Evolutionary conservation across 2,113 vertebrate species (phyloP), one percentile per base, ranked within the genome.

Genomic region (Ceratotherium simum): DNA sequence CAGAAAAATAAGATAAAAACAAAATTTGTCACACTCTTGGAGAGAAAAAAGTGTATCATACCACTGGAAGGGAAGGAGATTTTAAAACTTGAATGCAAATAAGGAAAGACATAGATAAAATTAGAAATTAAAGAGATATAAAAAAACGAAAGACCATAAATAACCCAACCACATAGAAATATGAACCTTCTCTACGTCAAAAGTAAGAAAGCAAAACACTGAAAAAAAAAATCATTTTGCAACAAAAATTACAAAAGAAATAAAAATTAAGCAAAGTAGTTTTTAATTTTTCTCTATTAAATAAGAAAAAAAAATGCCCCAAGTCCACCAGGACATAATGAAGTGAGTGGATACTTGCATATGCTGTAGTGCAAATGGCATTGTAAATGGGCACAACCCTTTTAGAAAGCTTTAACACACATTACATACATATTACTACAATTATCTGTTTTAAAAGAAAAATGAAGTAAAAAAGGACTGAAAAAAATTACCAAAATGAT

Each of bases 51-150:
- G 58, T n/a, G 56, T 67, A 46, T 84, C 25, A 60, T 33, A 84
- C 31, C 62, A 84, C 51, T 60, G 29, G 46, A 69, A 20, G 36
- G 13, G 70, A 31, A 91, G 78, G 27, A 86, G 36, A n/a, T 33
- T 95, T 78, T 78, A 78, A 84, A 90, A 78, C 60, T 60, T 39
- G 31, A 80, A 91, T 87, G 62, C 36, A 87, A 83, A 90, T 69
- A 78, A 84, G 12, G 36, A 60, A 33, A 84, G 60, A 69, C 17
- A 65, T 60, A 69, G 13, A 31, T 39, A 60, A 84, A 91, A 69
- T 78, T 84, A 58, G 72, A 76, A 90, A 84, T 60, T 69, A 84
- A 91, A 84, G 39, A 14, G 31, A 58, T 29, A 69, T 69, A 18
- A 16, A 23, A 46, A 65, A 58, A 70, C 79, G n/a, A 72, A 90